Evolutionary conservation across 2,113 vertebrate genomes (phyloP).

Genomic region (Gnathonemus echidnorhynchus): DNA sequence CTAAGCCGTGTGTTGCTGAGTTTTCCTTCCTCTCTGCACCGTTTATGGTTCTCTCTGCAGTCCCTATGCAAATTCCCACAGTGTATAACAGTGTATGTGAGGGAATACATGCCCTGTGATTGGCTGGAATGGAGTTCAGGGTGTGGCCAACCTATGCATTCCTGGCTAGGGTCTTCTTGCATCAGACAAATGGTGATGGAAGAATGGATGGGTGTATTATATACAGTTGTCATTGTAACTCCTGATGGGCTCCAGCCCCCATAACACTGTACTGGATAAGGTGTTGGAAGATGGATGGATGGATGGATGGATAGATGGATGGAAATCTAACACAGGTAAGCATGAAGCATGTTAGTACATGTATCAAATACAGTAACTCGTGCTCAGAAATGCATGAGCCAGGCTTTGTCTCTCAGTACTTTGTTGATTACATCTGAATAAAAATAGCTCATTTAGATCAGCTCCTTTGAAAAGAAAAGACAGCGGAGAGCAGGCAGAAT

Average conservation of each 20-base stretch:
- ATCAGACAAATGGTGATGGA: not conserved
- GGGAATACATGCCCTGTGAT: not conserved
- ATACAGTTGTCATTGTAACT: not conserved
- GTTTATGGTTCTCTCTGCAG: not conserved
- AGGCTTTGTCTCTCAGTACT: not conserved
- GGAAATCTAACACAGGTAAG: not conserved
- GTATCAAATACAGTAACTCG: not conserved
- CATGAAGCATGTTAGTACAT: not conserved
- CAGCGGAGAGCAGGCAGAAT: not conserved
- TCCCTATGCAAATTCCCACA: not conserved
- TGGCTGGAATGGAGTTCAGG: not conserved
- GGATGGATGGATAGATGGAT: not conserved
- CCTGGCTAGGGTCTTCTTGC: not conserved
- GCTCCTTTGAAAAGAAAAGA: not conserved
- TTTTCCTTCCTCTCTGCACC: not conserved
- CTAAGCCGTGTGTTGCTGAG: not conserved
- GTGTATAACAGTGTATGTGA: not conserved
- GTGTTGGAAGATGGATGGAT: not conserved
- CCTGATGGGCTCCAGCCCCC: not conserved
- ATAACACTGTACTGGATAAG: not conserved
- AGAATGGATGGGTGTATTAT: not conserved
- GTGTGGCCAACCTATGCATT: not conserved
- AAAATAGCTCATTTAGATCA: not conserved
- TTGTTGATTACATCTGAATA: not conserved
- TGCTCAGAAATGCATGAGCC: not conserved